Evolutionary conservation across 2,888 invertebrate genomes (phyloP), one percentile per base, ranked within the genome.

Genomic region (Elegia similella): DNA sequence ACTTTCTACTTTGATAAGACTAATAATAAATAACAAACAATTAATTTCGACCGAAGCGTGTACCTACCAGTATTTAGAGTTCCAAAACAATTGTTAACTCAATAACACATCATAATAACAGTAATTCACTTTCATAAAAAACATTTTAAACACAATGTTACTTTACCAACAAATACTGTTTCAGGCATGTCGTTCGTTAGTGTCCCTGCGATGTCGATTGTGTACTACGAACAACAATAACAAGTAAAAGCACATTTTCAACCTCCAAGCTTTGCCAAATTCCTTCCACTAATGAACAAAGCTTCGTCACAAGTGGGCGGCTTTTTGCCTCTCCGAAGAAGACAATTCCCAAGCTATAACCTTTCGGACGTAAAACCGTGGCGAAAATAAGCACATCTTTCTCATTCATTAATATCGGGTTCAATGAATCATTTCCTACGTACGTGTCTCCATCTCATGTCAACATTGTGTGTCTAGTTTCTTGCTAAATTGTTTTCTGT

Each of bases 151-250:
- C 62, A 47, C 58, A 69, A 59, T 60, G 61, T 17, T 69, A 78
- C 73, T 70, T 84, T 88, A 89, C 89, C 89, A 59, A 88, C 76
- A 66, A 81, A 76, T 62, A 88, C 80, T 58, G 78, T 78, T 70
- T 86, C 85, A 76, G 81, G 69, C 88, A 89, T 88, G 73, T 78
- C 76, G 80, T 68, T 75, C 73, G 76, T 79, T 67, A 67, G 72
- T 76, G 66, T 79, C 80, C 78, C 73, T 82, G 70, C 80, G 78
- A 68, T 79, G 82, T 66, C 80, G 75, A 66, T 77, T 79, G 63
- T 79, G 74, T 60, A 85, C 81, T 85, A 84, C 76, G 65, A 83
- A 62, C 59, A 83, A 66, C 58, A 82, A 72, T 59, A 78, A 62
- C 70, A 82, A 67, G 73, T 80, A 82, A 69, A 81, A 71, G 59